Conservation (phyloP, 2,113 vertebrate genomes). For the Callospermophilus lateralis region DNA sequence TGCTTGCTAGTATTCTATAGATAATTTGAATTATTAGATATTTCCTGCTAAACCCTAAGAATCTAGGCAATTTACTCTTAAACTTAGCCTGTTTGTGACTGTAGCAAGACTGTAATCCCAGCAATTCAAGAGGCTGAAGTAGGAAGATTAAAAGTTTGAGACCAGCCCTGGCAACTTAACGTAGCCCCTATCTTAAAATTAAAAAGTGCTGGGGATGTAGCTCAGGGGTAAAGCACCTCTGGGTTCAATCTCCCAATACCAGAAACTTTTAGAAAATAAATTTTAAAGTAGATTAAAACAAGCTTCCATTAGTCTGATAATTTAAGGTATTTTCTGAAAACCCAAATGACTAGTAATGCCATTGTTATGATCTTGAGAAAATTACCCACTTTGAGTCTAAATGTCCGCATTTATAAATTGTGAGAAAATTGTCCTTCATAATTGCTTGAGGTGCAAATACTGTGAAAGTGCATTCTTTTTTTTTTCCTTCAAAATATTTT, state of each 20-base stretch:
- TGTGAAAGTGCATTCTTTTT: not conserved
- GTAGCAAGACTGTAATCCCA: too few species aligned
- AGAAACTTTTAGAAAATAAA: too few species aligned
- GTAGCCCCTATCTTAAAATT: too few species aligned
- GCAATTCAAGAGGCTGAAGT: too few species aligned
- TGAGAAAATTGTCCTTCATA: not conserved
- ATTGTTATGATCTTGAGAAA: slow-evolving; percentile 19
- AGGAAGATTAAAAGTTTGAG: too few species aligned
- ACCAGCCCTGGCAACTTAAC: too few species aligned
- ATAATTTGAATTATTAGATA: not conserved
- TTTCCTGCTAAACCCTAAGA: not conserved
- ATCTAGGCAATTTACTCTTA: not conserved
- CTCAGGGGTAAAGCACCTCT: too few species aligned
- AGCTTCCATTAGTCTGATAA: not conserved
- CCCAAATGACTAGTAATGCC: not conserved
- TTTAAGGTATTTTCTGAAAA: slow-evolving; percentile 6
- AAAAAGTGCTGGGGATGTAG: too few species aligned
- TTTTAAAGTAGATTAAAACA: not conserved
- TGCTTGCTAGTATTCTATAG: slow-evolving; percentile 28
- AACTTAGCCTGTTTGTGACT: not conserved
- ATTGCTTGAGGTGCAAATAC: not conserved
- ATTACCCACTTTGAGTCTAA: not conserved
- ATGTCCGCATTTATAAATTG: slow-evolving; percentile 51
- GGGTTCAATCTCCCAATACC: too few species aligned
- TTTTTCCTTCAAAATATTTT: not conserved